phyloP scores from a whole-genome alignment of 2,113 vertebrate genomes.

The Ciconia maguari region DNA sequence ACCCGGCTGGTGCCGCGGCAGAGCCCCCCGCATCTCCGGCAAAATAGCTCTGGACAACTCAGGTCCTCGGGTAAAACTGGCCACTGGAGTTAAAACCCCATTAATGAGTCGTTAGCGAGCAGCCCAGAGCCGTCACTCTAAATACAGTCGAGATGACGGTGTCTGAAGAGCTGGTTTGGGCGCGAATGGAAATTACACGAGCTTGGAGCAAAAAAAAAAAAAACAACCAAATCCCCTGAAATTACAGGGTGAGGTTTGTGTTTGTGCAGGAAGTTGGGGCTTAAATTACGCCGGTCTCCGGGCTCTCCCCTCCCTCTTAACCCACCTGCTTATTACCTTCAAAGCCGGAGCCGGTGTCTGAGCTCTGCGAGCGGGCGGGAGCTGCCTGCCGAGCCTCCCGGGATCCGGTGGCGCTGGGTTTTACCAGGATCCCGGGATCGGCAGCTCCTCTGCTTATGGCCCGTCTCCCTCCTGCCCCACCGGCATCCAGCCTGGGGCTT shows the following conservation, averaged over 20 bases:
- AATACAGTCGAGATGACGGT: rapidly evolving
- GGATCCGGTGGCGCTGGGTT: rapidly evolving
- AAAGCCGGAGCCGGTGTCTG: neutral
- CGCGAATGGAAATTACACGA: rapidly evolving
- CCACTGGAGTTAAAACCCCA: neutral
- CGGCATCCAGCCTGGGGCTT: neutral
- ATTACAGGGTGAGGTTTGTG: neutral
- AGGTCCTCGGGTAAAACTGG: neutral
- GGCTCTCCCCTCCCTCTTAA: neutral
- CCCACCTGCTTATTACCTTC: neutral
- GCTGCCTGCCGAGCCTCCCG: neutral
- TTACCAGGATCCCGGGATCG: neutral
- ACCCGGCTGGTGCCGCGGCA: rapidly evolving
- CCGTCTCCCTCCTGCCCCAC: neutral
- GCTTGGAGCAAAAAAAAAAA: neutral
- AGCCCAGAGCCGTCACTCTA: neutral
- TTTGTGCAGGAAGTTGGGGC: neutral
- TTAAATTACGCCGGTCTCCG: neutral
- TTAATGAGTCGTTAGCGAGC: neutral
- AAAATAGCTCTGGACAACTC: too few relatives aligned
- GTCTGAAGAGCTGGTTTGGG: neutral
- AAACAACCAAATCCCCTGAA: neutral
- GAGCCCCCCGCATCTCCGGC: neutral
- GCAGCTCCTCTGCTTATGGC: rapidly evolving
- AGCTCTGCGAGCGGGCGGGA: neutral